Percentiles rank a stretch among this genome's conserved stretches.
Evolutionary conservation across 2,888 invertebrate species (phyloP).

Genomic region (Gryllus longicercus): DNA sequence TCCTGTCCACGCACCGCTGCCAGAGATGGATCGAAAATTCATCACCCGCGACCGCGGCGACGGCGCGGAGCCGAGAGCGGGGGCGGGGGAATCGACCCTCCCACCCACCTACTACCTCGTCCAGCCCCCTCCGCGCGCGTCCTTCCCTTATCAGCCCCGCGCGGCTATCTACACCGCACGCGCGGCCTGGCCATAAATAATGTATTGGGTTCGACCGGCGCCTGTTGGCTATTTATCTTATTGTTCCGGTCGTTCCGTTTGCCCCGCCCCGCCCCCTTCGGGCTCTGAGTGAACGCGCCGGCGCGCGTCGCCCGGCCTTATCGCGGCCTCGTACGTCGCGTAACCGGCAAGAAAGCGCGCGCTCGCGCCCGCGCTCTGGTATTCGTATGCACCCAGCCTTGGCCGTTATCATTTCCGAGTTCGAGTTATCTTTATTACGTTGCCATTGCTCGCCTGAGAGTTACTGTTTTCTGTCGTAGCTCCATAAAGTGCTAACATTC

Average conservation of each 20-base stretch:
- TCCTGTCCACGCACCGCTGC: conserved; percentile 1
- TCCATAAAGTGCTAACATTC: too few species aligned
- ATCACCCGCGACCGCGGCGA: not conserved
- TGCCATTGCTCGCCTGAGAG: not conserved
- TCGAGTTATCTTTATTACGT: not conserved
- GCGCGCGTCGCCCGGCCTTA: not conserved
- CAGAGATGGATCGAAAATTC: not conserved
- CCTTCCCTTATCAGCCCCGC: not conserved
- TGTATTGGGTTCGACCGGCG: not conserved
- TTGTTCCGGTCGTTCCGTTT: not conserved
- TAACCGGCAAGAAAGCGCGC: conserved; percentile 5
- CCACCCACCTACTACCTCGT: too few species aligned
- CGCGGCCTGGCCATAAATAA: not conserved
- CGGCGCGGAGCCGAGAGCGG: not conserved
- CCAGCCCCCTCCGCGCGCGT: not conserved
- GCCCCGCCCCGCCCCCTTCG: not conserved
- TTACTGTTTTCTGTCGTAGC: not conserved
- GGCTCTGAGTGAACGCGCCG: not conserved
- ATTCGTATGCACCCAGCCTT: not conserved
- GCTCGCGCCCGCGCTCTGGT: not conserved
- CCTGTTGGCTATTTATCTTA: not conserved
- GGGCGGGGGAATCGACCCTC: too few species aligned
- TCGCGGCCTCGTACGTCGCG: not conserved
- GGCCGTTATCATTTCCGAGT: not conserved
- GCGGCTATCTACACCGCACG: not conserved